Evolutionary conservation across 2,888 invertebrate species (phyloP).

Genomic region (Phymatocera aterrima): DNA sequence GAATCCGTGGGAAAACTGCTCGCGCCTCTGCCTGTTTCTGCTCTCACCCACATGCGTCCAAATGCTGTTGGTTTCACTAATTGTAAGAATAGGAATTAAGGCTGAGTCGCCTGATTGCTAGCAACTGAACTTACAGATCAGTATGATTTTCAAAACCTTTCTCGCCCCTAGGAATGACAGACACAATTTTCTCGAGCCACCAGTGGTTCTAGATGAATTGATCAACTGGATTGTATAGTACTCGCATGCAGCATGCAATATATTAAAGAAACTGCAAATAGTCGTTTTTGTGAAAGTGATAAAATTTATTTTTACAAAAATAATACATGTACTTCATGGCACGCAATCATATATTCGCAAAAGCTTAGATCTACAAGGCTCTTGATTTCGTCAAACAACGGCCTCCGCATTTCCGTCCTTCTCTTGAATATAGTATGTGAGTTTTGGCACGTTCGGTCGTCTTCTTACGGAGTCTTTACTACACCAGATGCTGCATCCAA

Average conservation of each 20-base stretch:
- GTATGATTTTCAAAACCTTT: background rate
- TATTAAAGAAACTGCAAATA: too few relatives aligned
- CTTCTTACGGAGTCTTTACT: conserved; percentile 24
- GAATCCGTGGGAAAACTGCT: too few relatives aligned
- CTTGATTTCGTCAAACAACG: conserved; percentile 6
- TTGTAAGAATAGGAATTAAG: background rate
- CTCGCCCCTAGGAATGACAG: too few relatives aligned
- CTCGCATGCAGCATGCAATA: too few relatives aligned
- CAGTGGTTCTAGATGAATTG: too few relatives aligned
- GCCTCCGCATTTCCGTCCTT: background rate
- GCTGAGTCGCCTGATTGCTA: background rate
- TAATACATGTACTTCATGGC: background rate
- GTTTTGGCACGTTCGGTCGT: conserved; percentile 22
- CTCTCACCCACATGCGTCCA: too few relatives aligned
- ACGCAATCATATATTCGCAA: background rate
- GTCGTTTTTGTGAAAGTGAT: background rate
- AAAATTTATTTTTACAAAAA: conserved; percentile 11
- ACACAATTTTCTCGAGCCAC: too few relatives aligned
- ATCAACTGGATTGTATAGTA: too few relatives aligned
- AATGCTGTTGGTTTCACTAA: too few relatives aligned
- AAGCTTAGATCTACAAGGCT: background rate
- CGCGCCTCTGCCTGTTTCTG: too few relatives aligned
- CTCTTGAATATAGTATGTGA: conserved; percentile 28
- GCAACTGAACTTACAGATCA: background rate
- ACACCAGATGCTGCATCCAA: conserved; percentile 40